Evolutionary conservation across 2,797 vertebrate species (phyloP), one percentile per base, ranked within the genome.

Genomic region (Arremon brunneinucha): DNA sequence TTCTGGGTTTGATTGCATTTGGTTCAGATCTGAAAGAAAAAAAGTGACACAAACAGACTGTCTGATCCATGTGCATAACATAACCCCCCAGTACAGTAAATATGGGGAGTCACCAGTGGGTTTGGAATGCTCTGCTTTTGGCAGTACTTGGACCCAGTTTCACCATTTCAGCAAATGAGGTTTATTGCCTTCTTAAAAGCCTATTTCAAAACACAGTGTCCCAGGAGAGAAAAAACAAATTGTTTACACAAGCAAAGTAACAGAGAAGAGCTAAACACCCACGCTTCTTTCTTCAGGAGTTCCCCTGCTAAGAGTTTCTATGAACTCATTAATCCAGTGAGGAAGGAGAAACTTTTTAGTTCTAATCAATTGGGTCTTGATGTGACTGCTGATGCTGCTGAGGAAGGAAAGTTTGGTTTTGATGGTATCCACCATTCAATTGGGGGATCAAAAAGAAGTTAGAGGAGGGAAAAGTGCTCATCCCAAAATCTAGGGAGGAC

Each of bases 151-250:
- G 59, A 86, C 55, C n/a, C 59, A 39, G 32, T 93, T 89, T 89
- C 30, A 26, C 55, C 47, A 17, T 35, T 74, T 65, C 62, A 44
- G 4, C 17, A 19, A 71, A 30, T 18, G 32, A 87, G 56, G 35
- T 60, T 87, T 77, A 11, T 28, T 88, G 67, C 55, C 52, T 43
- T 80, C 37, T 32, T 30, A 91, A 79, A 63, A 32, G 8, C 24
- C 69, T 82, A 13, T 84, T 96, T 95, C 6, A 24, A 94, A 95
- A 85, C 27, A 11, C 7, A 43, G 44, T 76, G 69, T 71, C 89
- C 76, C 72, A n/a, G 30, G 77, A 64, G 63, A 69, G 74, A 79
- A 50, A 96, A 95, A 94, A 92, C 47, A 92, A 94, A 95, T 35
- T 89, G 78, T 94, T 96, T 95, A 85, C 71, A 83, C 71, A 92